A percentile compares a stretch with the other conserved stretches of the same genome.
These are phyloP conservation scores for Sphaerodactylus townsendi DNA, from an alignment of 2,113 vertebrate genomes.

Conservation along the genomic window DNA sequence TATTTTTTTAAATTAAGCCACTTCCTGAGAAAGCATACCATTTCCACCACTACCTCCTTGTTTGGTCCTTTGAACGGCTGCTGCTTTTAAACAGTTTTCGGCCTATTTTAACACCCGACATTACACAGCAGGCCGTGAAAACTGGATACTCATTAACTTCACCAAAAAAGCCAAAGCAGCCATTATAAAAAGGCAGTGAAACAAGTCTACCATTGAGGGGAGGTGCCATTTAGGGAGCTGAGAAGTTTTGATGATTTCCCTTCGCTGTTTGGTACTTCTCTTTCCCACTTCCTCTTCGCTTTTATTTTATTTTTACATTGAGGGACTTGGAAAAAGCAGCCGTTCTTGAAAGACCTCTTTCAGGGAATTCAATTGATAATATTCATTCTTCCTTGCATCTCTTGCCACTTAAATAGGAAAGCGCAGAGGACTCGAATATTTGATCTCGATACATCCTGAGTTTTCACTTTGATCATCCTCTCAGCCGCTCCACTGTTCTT, in stretches of 20 bases:
- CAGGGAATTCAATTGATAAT: slow-evolving; percentile 42
- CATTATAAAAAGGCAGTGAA: slow-evolving; percentile 67
- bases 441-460: slow-evolving; percentile 49
- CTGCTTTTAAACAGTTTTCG: slow-evolving; percentile 48
- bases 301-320: slow-evolving; percentile 50
- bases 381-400: slow-evolving; percentile 31
- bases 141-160: slow-evolving; percentile 63
- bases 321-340: slow-evolving; percentile 55
- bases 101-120: slow-evolving; percentile 69
- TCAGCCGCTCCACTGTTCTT: slow-evolving; percentile 12
- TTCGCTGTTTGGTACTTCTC: slow-evolving; percentile 24
- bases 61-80: slow-evolving; percentile 43
- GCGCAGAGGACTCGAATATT: slow-evolving; percentile 56
- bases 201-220: slow-evolving; percentile 39
- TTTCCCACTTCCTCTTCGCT: background rate
- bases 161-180: slow-evolving; percentile 59
- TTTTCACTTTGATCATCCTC: slow-evolving; percentile 54
- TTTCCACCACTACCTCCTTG: slow-evolving; percentile 11
- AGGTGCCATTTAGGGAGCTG: slow-evolving; percentile 56
- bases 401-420: slow-evolving; percentile 53
- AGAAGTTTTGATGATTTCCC: slow-evolving; percentile 57
- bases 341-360: slow-evolving; percentile 22
- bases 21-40: background rate
- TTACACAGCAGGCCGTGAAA: slow-evolving; percentile 66
- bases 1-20: slow-evolving; percentile 18